Evolutionary conservation across 2,888 invertebrate genomes (phyloP).

Genomic region (Agrotis puta): DNA sequence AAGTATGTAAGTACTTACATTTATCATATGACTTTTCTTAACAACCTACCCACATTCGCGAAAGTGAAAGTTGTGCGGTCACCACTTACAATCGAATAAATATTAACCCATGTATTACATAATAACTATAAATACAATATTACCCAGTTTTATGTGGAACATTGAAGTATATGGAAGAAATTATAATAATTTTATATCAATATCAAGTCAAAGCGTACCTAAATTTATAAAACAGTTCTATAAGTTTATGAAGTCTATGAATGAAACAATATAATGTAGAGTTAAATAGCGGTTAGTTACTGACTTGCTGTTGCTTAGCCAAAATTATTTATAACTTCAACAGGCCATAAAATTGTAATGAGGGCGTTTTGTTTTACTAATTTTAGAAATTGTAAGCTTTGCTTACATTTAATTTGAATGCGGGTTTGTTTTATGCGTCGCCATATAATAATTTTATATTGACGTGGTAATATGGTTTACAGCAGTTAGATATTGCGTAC

Average conservation of each 20-base stretch:
- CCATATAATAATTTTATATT: not conserved
- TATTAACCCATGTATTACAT: constrained; percentile 84
- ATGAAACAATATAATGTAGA: constrained; percentile 15
- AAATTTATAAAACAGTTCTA: constrained; percentile 2
- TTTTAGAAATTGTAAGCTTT: constrained; percentile 5
- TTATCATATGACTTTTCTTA: constrained; percentile 81
- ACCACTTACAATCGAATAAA: constrained; percentile 87
- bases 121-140: constrained; percentile 80
- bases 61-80: constrained; percentile 86
- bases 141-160: constrained; percentile 69
- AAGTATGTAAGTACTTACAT: constrained; percentile 63
- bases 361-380: constrained; percentile 15
- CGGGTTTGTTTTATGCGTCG: not conserved
- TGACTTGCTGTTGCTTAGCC: not conserved
- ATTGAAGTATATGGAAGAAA: constrained; percentile 52
- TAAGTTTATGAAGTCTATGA: constrained; percentile 1
- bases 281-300: not conserved
- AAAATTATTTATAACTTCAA: constrained; percentile 4
- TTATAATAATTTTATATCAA: constrained; percentile 41
- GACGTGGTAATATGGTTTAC: constrained; percentile 7
- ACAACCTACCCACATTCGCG: constrained; percentile 73
- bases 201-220: constrained; percentile 7
- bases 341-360: constrained; percentile 27
- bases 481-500: not conserved
- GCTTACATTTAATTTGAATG: not conserved